A percentile compares a stretch with the other conserved stretches of the same genome.
Evolutionary conservation across 2,797 vertebrate species (phyloP).

Genomic region (Morelia viridis): DNA sequence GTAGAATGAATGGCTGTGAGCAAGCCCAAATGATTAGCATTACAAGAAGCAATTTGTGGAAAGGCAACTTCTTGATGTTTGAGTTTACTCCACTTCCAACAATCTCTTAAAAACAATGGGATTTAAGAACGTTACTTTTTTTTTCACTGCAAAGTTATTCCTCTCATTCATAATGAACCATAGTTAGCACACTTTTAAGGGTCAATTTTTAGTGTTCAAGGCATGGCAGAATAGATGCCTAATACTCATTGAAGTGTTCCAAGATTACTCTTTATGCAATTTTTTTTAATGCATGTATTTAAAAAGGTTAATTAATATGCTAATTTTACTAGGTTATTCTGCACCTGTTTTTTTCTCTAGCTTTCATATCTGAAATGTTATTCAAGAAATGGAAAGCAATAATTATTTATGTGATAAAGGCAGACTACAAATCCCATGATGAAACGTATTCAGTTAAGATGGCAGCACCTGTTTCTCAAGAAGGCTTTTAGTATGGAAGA

Average conservation of each 20-base stretch:
- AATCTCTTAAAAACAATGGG: background rate
- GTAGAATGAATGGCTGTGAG: constrained; percentile 1
- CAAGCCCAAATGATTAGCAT: constrained; percentile 9
- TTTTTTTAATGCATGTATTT: constrained; percentile 35
- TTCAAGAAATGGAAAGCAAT: constrained; percentile 37
- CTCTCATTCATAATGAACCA: background rate
- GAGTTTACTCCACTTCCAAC: background rate
- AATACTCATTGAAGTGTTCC: background rate
- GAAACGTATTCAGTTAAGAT: constrained; percentile 20
- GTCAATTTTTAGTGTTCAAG: background rate
- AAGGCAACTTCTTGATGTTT: constrained; percentile 1
- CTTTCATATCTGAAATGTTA: constrained; percentile 5
- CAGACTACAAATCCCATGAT: constrained; percentile 7
- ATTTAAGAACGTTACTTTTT: background rate
- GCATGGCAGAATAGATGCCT: background rate
- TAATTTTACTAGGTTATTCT: background rate
- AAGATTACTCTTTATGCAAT: constrained; percentile 6
- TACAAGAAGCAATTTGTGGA: constrained; percentile 15
- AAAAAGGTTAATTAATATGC: constrained; percentile 44
- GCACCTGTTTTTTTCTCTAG: constrained; percentile 39
- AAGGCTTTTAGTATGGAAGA: constrained; percentile 31
- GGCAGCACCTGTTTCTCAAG: constrained; percentile 22
- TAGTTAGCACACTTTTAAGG: background rate
- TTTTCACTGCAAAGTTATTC: background rate
- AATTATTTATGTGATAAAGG: constrained; percentile 42